These are phyloP conservation scores for Chironomus tepperi DNA, from an alignment of 1,140 invertebrate species.

Conservation along the genomic window DNA sequence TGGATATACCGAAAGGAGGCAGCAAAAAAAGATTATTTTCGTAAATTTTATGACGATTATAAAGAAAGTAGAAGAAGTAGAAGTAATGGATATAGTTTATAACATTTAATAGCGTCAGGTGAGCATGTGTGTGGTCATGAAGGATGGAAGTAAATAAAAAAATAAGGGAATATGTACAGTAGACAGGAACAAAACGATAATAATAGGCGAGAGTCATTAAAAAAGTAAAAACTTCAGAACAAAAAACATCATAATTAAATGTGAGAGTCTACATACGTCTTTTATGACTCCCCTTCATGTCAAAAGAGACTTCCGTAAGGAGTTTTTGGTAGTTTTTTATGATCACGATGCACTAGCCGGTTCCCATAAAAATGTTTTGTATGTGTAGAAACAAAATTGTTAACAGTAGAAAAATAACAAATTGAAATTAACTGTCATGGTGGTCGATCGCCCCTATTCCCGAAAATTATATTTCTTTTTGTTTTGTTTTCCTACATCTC, in stretches of 20 bases:
- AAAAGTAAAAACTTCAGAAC: background rate
- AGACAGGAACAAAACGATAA: conserved; percentile 1
- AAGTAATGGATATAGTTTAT: background rate
- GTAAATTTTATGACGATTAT: background rate
- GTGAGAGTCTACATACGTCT: background rate
- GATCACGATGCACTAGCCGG: background rate
- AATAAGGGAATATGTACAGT: background rate
- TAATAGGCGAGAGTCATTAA: conserved; percentile 7
- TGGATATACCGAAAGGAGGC: no score
- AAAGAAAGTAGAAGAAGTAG: background rate
- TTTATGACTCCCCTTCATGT: background rate
- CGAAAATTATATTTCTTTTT: no score
- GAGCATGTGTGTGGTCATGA: background rate
- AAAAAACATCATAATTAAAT: background rate
- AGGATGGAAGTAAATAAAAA: background rate
- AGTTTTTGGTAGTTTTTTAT: background rate
- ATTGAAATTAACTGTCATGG: background rate
- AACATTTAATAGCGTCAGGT: background rate
- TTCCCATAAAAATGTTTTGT: background rate
- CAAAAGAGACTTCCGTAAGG: conserved; percentile 10
- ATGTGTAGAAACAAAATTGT: background rate
- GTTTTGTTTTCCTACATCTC: no score
- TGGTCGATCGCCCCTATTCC: background rate
- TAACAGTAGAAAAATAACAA: conserved; percentile 1
- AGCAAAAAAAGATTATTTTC: background rate